These are phyloP conservation scores for Nemurella pictetii DNA, from an alignment of 2,888 invertebrate species.

Conservation along the genomic window DNA sequence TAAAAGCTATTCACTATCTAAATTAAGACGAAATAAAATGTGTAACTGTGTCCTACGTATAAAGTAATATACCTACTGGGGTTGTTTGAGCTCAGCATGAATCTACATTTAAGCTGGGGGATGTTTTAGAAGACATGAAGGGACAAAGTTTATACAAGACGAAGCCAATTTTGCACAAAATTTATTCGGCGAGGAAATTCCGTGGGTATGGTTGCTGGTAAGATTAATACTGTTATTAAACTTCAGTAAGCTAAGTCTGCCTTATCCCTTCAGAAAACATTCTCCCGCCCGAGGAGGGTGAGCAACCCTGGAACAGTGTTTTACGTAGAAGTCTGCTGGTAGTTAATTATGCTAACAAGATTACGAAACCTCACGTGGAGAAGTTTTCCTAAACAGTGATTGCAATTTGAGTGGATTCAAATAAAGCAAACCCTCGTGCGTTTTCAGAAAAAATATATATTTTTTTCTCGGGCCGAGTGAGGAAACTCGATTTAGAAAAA, in stretches of 20 bases:
- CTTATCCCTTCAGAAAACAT: not conserved
- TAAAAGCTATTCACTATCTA: not conserved
- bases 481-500: no score
- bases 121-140: not conserved
- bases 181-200: conserved; percentile 25
- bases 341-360: not conserved
- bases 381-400: not conserved
- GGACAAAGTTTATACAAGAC: conserved; percentile 25
- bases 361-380: not conserved
- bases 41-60: not conserved
- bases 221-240: conserved; percentile 23
- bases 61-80: no score
- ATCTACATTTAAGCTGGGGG: not conserved
- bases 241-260: not conserved
- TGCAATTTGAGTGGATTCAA: not conserved
- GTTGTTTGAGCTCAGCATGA: not conserved
- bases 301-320: not conserved
- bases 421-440: no score
- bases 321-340: not conserved
- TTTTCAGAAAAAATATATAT: no score
- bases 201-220: conserved; percentile 1
- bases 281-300: not conserved
- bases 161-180: conserved; percentile 12
- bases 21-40: not conserved
- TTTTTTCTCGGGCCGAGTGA: no score